phyloP scores from a whole-genome alignment of 2,113 vertebrate species.

The Bungarus multicinctus region DNA sequence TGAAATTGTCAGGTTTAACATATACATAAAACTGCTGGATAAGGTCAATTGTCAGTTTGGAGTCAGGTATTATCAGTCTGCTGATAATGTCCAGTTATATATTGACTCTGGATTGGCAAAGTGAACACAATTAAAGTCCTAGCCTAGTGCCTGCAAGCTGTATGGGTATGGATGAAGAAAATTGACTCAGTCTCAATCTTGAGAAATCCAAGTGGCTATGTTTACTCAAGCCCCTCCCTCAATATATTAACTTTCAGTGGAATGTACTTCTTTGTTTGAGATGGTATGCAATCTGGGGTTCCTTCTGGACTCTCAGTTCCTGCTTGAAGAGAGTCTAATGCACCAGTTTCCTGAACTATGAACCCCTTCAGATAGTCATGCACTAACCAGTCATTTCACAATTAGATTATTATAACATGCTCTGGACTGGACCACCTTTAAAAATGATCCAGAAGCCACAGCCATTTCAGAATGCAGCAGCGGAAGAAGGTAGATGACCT shows the following conservation, averaged over 20 bases:
- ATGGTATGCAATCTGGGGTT: neutral
- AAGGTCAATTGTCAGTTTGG: neutral
- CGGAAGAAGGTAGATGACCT: neutral
- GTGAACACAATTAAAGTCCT: neutral
- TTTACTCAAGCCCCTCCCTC: neutral
- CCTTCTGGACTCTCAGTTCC: neutral
- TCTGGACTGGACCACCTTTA: neutral
- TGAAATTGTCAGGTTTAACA: neutral
- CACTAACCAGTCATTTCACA: neutral
- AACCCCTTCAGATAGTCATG: neutral
- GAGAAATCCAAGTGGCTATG: neutral
- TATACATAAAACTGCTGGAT: neutral
- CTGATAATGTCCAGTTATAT: neutral
- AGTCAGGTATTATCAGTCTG: neutral
- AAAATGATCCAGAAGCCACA: neutral
- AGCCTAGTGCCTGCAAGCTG: neutral
- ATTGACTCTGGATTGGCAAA: neutral
- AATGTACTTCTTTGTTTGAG: neutral
- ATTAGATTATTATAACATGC: neutral
- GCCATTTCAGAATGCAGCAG: neutral
- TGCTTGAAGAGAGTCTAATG: neutral
- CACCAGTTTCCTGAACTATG: neutral
- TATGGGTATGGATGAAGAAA: neutral
- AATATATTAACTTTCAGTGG: neutral
- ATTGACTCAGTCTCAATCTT: neutral